Base-by-base conservation (phyloP, 2,888 invertebrate species). In the Cheilosia scutellata region DNA sequence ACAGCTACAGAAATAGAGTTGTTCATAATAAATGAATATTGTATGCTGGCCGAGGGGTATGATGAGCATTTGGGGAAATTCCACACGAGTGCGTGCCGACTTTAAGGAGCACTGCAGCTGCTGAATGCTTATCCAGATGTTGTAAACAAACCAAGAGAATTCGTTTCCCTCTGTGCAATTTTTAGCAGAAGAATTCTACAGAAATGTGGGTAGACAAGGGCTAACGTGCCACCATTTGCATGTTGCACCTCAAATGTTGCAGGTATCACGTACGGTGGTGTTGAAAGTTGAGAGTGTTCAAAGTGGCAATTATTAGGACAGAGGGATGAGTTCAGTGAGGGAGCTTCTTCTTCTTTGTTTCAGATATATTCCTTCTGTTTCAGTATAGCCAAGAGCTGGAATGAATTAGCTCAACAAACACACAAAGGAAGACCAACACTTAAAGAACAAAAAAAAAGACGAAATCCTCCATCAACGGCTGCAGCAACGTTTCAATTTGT, bases 21-120 rank as follows among this genome's bases (percentile, higher is more conserved):
- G 74, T 74, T 80, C 62, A 80, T 80, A 80, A 80, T 74, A 68
- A 80, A 80, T 62, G 58, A 74, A 74, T 72, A 51, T 42, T 44
- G 47, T 7, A 37, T 37, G 16, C 9, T 40, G 70, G 55, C 16
- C 1, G 37, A 33, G 29, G 29, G 62, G 13, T 5, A 25, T 42
- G 51, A 29, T n/a, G 29, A 40, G 44, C 13, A 57, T 51, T 49
- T 65, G 16, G 33, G 40, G 13, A 55, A 66, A 60, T 72, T 65
- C 66, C 42, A 65, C 79, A 65, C 40, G 51, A 65, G 33, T 72
- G 79, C 72, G 51, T 65, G 5, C 2, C 16, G 9, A 42, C 31
- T 51, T 29, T 20, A 20, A 16, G 58, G 42, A 16, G 40, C n/a
- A 11, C 42, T 31, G 27, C 42, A 55, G 11, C 31, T 60, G 37